phyloP scores from a whole-genome alignment of 2,888 invertebrate species.

The Lottia scabra region DNA sequence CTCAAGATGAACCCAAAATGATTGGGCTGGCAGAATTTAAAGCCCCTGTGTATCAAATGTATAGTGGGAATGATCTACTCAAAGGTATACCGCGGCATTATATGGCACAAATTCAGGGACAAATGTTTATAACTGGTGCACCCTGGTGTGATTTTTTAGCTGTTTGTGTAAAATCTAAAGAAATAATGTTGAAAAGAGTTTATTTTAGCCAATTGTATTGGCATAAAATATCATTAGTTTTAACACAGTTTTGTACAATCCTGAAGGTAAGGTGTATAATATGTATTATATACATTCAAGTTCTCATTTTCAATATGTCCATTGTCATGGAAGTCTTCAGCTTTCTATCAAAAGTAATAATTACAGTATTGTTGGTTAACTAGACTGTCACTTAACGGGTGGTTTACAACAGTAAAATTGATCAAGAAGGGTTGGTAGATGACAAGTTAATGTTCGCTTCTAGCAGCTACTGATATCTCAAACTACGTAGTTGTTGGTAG shows the following conservation, averaged over 20 bases:
- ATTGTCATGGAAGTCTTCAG: no score
- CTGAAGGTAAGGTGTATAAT: slow-evolving; percentile 51
- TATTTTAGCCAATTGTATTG: slow-evolving; percentile 46
- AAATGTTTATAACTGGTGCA: slow-evolving; percentile 47
- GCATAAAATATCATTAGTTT: slow-evolving; percentile 33
- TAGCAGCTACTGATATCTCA: no score
- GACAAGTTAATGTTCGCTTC: no score
- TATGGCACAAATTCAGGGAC: slow-evolving; percentile 60
- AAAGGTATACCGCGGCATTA: slow-evolving; percentile 49
- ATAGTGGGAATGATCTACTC: slow-evolving; percentile 14
- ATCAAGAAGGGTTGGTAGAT: no score
- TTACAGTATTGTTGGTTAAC: no score
- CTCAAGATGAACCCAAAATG: slow-evolving; percentile 9
- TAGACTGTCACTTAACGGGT: no score
- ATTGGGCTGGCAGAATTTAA: slow-evolving; percentile 55
- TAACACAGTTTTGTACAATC: slow-evolving; percentile 45
- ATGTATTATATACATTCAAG: no score
- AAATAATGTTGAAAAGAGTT: slow-evolving; percentile 50
- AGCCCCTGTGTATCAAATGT: slow-evolving; percentile 49
- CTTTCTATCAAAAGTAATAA: no score
- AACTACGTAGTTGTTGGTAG: no score
- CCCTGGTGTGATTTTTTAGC: slow-evolving; percentile 60
- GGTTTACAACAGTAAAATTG: no score
- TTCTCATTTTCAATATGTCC: no score
- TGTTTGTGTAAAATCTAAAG: slow-evolving; percentile 46